Evolutionary conservation across 2,797 vertebrate species (phyloP).

Genomic region (Hybognathus amarus): DNA sequence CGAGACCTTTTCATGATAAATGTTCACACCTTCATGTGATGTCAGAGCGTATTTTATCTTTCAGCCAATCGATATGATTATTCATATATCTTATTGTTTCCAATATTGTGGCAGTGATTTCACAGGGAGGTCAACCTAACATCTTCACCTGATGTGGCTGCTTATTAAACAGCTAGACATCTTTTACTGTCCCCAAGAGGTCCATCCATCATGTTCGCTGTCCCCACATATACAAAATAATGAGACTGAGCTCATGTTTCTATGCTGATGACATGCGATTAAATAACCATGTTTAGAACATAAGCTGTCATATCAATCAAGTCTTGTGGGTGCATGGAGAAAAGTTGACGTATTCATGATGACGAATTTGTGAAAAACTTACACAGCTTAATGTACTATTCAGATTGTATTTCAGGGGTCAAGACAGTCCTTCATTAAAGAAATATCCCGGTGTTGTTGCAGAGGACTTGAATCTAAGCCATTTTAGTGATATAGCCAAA

Average conservation of each 20-base stretch:
- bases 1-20: conserved; percentile 33
- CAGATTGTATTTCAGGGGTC: neutral
- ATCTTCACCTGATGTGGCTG: conserved; percentile 31
- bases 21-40: conserved; percentile 14
- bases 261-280: conserved; percentile 36
- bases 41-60: conserved; percentile 26
- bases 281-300: conserved; percentile 22
- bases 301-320: conserved; percentile 34
- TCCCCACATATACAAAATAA: conserved; percentile 25
- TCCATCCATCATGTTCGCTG: conserved; percentile 26
- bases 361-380: conserved; percentile 17
- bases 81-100: conserved; percentile 41
- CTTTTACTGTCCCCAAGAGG: conserved; percentile 25
- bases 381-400: neutral
- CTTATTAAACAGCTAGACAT: conserved; percentile 34
- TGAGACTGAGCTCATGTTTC: conserved; percentile 35
- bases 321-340: neutral
- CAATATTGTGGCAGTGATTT: conserved; percentile 14
- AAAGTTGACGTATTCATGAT: conserved; percentile 16
- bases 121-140: conserved; percentile 33
- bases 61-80: conserved; percentile 49
- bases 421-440: neutral
- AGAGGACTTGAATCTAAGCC: neutral
- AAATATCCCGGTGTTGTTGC: neutral
- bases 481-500: neutral